A percentile compares a stretch with the other conserved stretches of the same genome.
Evolutionary conservation across 92 coral and sea anemone genomes (phyloP).

Genomic region (Zoanthus sansibaricus): DNA sequence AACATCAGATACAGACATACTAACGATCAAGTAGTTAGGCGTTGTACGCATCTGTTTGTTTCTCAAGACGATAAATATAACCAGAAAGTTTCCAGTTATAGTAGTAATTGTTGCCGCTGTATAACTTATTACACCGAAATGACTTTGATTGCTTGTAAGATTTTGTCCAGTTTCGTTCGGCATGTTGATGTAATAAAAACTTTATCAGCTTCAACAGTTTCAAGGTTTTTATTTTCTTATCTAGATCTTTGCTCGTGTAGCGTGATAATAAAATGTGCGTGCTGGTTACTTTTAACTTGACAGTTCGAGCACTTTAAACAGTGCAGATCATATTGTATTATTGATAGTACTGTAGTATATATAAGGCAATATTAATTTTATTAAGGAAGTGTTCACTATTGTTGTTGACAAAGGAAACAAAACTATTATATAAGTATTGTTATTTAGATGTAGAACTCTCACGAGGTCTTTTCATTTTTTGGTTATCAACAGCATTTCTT

Average conservation of each 20-base stretch:
- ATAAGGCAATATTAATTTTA: too few species aligned
- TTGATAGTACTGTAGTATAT: too few species aligned
- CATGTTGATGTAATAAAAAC: neutral
- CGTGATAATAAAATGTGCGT: too few species aligned
- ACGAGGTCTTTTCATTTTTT: too few species aligned
- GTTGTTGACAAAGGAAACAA: too few species aligned
- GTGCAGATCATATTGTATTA: too few species aligned
- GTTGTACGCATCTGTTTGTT: slow-evolving; percentile 12
- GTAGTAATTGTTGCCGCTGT: neutral
- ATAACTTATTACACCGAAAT: neutral
- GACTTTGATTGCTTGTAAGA: neutral
- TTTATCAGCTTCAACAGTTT: neutral
- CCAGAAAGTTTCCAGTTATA: neutral
- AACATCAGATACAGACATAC: slow-evolving; percentile 12
- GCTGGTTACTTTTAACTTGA: too few species aligned
- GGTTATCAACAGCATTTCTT: too few species aligned
- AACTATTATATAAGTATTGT: too few species aligned
- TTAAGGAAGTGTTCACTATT: too few species aligned
- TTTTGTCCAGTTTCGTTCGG: neutral
- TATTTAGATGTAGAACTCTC: too few species aligned
- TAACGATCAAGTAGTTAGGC: slow-evolving; percentile 1
- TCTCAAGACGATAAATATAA: neutral
- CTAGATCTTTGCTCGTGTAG: neutral
- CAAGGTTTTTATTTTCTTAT: neutral
- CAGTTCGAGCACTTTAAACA: too few species aligned